These are phyloP conservation scores for Ryuthela nishihirai DNA, from an alignment of 2,888 invertebrate species.

Conservation along the genomic window DNA sequence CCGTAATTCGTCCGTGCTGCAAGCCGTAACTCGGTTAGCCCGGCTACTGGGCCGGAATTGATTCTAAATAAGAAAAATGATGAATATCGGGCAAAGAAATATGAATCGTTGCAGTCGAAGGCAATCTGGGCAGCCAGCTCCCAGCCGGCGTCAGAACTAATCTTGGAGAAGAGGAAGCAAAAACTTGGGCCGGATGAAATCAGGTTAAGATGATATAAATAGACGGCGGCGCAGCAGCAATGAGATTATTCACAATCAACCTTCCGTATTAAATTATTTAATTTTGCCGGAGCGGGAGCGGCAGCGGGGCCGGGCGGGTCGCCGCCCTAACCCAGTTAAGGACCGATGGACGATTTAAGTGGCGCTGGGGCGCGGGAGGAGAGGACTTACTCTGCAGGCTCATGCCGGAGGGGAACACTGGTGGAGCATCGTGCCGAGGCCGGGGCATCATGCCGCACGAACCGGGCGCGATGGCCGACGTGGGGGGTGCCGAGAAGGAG, in stretches of 20 bases:
- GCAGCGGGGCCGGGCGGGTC: constrained; percentile 4
- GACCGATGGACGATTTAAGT: constrained; percentile 5
- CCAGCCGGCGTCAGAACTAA: constrained; percentile 1
- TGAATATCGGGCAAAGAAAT: constrained; percentile 30
- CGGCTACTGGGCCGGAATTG: background rate
- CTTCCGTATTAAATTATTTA: constrained; percentile 41
- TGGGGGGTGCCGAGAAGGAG: constrained; percentile 52
- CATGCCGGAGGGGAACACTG: constrained; percentile 66
- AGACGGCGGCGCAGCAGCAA: constrained; percentile 22
- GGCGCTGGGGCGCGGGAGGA: background rate
- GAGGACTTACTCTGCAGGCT: constrained; percentile 71
- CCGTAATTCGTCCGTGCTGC: constrained; percentile 3
- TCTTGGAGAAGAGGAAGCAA: constrained; percentile 2
- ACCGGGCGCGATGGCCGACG: constrained; percentile 44
- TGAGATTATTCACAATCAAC: constrained; percentile 41
- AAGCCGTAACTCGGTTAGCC: constrained; percentile 10
- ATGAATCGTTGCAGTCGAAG: constrained; percentile 8
- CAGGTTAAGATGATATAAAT: constrained; percentile 14
- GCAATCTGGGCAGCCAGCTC: constrained; percentile 1
- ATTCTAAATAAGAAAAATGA: constrained; percentile 26
- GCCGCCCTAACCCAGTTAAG: constrained; percentile 24
- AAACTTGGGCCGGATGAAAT: constrained; percentile 13
- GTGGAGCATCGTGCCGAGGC: constrained; percentile 53
- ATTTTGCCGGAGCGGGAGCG: constrained; percentile 30
- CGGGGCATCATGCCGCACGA: constrained; percentile 46